Percentiles rank a stretch among this genome's conserved stretches.
Evolutionary conservation across 2,888 invertebrate species (phyloP).

Genomic region (Cephus pulcher): DNA sequence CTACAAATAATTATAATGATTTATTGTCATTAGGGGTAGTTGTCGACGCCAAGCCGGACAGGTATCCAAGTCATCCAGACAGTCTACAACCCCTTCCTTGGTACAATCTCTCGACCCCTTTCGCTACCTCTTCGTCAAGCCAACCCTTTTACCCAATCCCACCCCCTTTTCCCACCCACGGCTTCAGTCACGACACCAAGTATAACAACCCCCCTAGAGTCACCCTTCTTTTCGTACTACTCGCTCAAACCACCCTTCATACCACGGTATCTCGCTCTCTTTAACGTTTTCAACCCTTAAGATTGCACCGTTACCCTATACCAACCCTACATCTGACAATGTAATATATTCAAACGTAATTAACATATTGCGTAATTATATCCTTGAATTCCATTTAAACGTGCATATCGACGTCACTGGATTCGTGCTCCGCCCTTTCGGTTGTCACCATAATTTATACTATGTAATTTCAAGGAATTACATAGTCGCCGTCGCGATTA

Average conservation of each 20-base stretch:
- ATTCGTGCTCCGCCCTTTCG: neutral
- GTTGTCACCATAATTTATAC: neutral
- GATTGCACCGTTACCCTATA: neutral
- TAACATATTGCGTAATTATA: conserved; percentile 44
- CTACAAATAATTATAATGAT: neutral
- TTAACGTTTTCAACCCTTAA: neutral
- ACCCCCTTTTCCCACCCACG: neutral
- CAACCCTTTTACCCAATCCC: neutral
- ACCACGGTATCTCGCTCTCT: neutral
- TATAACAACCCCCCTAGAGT: neutral
- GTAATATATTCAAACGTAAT: conserved; percentile 22
- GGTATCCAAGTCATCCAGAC: neutral
- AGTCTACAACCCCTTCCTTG: neutral
- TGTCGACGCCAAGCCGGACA: neutral
- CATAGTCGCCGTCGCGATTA: neutral
- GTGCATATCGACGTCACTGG: neutral
- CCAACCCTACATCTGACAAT: neutral
- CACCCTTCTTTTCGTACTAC: neutral
- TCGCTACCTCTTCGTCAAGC: neutral
- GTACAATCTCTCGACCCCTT: neutral
- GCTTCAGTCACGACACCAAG: neutral
- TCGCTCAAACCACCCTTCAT: neutral
- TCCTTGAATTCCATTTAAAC: conserved; percentile 23
- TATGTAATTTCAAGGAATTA: neutral
- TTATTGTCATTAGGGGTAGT: neutral